Evolutionary conservation across 2,797 vertebrate genomes (phyloP), one percentile per base, ranked within the genome.

Genomic region (Urocyon cinereoargenteus): DNA sequence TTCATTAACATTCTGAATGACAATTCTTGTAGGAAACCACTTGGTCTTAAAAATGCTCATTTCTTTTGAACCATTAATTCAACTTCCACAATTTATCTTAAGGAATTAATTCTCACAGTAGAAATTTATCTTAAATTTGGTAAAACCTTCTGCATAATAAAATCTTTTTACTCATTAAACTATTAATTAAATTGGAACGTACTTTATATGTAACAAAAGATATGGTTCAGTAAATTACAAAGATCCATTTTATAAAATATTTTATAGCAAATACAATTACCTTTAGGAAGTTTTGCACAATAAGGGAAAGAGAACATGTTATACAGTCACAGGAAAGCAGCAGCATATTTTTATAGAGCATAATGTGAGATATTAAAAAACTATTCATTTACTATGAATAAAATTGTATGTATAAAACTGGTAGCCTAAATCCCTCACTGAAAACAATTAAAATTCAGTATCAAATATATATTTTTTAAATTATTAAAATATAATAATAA

Each of bases 21-120:
- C 3, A 96, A 70, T 90, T 96, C 34, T 94, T n/a, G 0, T 6
- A 86, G 7, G 86, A 94, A 95, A 36, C 2, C 21, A 79, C 22
- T 64, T 26, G 21, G 4, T 59, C 59, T 81, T 86, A 34, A 86
- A 92, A 77, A 45, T n/a, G 45, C 31, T 78, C 59, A 40, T 57
- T 49, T 51, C 51, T 95, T 94, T 89, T 87, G 81, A 93, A 7
- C 28, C 19, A 92, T 62, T 86, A 86, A 86, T 82, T 77, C 28
- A 81, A 59, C 36, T 90, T 94, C 6, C 55, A 15, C 6, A 79
- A 84, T 68, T 45, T 87, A 66, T 40, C 64, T 59, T 57, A 94
- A 90, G 14, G 21, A 95, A 84, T 55, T 89, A 72, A 89, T 72
- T 61, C 53, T 85, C 91, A 86, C 34, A 34, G 62, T 86, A 93